These are phyloP conservation scores for Erythrocercus mccallii DNA, from an alignment of 2,113 vertebrate species.

Conservation along the genomic window DNA sequence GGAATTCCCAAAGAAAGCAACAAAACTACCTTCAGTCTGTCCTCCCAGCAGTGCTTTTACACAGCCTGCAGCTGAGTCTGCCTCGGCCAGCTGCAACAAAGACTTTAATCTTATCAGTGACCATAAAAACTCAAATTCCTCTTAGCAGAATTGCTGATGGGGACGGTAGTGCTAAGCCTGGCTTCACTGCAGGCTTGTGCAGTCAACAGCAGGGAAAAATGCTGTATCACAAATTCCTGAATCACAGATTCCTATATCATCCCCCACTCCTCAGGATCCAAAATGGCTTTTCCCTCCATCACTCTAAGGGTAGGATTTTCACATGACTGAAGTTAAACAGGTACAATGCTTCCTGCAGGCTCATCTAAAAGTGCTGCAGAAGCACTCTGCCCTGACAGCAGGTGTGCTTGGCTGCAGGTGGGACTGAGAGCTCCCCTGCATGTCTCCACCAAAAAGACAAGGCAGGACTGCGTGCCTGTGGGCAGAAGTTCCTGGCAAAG, in stretches of 20 bases:
- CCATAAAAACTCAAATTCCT: constrained; percentile 64
- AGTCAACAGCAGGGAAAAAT: constrained; percentile 23
- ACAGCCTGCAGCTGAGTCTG: neutral
- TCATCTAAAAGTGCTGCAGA: neutral
- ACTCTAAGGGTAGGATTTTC: neutral
- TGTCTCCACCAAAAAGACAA: fast-evolving
- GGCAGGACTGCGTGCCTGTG: neutral
- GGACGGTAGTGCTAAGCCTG: constrained; percentile 58
- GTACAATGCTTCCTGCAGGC: neutral
- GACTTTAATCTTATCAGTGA: constrained; percentile 67
- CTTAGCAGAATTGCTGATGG: constrained; percentile 59
- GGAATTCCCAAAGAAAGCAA: constrained; percentile 55
- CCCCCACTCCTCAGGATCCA: fast-evolving
- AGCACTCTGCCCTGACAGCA: neutral
- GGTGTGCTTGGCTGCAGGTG: neutral
- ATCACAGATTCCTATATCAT: neutral
- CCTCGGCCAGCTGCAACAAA: constrained; percentile 22
- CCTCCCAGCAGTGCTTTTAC: neutral
- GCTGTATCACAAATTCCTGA: constrained; percentile 45
- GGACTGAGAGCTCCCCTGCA: neutral
- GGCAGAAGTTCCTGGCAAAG: neutral
- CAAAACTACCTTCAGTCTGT: constrained; percentile 7
- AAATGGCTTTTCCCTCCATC: neutral
- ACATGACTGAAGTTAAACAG: neutral
- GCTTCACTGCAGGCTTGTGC: neutral